Evolutionary conservation across 2,888 invertebrate genomes (phyloP).

Genomic region (Drosophila prostipennis): DNA sequence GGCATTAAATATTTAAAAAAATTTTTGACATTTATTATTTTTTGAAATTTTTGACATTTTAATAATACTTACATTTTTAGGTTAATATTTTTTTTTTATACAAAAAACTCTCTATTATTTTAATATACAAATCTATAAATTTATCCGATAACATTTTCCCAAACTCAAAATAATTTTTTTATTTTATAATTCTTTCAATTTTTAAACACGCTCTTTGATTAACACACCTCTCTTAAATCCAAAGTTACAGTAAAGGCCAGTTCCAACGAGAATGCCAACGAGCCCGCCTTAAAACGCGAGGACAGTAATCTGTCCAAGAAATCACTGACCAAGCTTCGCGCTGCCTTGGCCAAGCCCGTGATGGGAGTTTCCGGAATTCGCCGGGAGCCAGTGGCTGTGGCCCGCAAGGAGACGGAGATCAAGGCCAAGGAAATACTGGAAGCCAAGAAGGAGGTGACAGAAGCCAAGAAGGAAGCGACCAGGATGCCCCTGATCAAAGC

Average conservation of each 20-base stretch:
- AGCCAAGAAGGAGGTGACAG: conserved; percentile 13
- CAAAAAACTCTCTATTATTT: no score
- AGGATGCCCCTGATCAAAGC: background rate
- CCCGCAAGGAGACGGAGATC: conserved; percentile 7
- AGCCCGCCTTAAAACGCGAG: conserved; percentile 77
- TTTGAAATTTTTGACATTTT: no score
- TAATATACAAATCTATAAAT: no score
- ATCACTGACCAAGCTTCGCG: conserved; percentile 81
- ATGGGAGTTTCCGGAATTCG: conserved; percentile 34
- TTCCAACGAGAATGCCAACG: conserved; percentile 45
- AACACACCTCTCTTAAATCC: background rate
- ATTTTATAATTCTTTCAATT: no score
- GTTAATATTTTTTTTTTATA: no score
- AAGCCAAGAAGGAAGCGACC: conserved; percentile 10
- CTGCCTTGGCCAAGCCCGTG: conserved; percentile 71
- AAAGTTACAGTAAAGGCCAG: conserved; percentile 29
- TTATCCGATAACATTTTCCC: no score
- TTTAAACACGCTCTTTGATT: no score
- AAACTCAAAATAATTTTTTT: no score
- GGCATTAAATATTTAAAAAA: no score
- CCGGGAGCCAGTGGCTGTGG: conserved; percentile 34
- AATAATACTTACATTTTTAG: no score
- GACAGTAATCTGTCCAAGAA: conserved; percentile 82
- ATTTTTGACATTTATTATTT: no score
- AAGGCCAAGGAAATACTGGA: conserved; percentile 19